Conservation (phyloP, 92 coral and sea anemone species). For the Epizoanthus stellaris region DNA sequence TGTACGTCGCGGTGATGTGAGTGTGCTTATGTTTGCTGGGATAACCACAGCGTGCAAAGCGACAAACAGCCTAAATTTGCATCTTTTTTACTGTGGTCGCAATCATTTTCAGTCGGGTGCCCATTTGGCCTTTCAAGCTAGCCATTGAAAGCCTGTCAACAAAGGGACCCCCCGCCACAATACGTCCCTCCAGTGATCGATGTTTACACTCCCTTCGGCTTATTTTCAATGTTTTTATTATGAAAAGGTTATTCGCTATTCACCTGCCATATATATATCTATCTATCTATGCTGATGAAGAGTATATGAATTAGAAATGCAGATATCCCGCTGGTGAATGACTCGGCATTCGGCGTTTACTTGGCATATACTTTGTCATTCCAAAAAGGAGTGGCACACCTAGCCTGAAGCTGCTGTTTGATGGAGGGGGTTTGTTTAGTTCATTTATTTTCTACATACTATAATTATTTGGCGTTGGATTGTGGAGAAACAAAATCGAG, state of each 20-base stretch:
- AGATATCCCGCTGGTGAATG: conserved; percentile 38
- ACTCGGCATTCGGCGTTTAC: neutral
- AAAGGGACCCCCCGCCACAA: conserved; percentile 33
- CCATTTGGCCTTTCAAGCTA: conserved; percentile 16
- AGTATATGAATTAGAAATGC: neutral
- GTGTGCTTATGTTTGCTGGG: neutral
- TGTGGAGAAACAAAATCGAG: neutral
- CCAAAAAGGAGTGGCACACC: too few species aligned
- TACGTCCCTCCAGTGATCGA: conserved; percentile 2
- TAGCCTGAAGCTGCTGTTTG: neutral
- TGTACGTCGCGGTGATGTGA: neutral
- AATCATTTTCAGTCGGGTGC: conserved; percentile 24
- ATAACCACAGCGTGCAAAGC: neutral
- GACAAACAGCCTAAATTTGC: conserved; percentile 40
- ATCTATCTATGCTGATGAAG: neutral
- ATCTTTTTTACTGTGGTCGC: conserved; percentile 13
- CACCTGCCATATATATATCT: conserved; percentile 11
- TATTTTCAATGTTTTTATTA: conserved; percentile 26
- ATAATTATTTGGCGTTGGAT: neutral
- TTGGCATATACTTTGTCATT: neutral
- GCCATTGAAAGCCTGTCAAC: conserved; percentile 41
- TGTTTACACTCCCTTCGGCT: conserved; percentile 24
- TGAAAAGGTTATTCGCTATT: conserved; percentile 15
- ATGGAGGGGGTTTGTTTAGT: neutral
- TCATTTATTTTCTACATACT: too few species aligned